phyloP scores from a whole-genome alignment of 2,797 vertebrate species.

The Dallia pectoralis region DNA sequence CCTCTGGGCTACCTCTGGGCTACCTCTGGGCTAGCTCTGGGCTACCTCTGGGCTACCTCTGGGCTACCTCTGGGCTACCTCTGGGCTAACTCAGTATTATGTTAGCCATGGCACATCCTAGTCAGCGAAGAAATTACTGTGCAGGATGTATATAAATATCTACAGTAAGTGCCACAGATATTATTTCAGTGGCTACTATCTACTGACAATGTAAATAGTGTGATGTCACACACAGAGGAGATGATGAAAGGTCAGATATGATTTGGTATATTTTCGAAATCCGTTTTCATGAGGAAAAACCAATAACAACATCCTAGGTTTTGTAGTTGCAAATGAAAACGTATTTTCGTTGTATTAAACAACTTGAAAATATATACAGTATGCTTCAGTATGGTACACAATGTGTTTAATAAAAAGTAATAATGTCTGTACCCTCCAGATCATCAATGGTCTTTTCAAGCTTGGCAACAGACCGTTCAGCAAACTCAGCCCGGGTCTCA shows the following conservation, averaged over 20 bases:
- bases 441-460: slow-evolving; percentile 99
- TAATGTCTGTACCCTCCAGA: slow-evolving; percentile 88
- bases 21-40: too few species aligned
- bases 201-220: slow-evolving; percentile 17
- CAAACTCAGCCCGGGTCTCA: slow-evolving; percentile 98
- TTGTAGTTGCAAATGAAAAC: background rate
- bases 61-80: too few species aligned
- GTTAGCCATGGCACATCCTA: background rate
- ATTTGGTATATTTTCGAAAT: background rate
- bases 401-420: slow-evolving; percentile 6
- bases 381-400: background rate
- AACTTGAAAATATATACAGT: background rate
- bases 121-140: slow-evolving; percentile 10
- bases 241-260: background rate
- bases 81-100: slow-evolving; percentile 5
- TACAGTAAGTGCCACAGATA: slow-evolving; percentile 1
- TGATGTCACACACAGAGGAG: slow-evolving; percentile 5
- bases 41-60: too few species aligned
- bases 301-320: too few species aligned
- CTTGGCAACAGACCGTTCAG: slow-evolving; percentile 97
- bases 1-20: too few species aligned
- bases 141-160: slow-evolving; percentile 21
- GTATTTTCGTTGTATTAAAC: background rate
- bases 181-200: slow-evolving; percentile 3
- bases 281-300: too few species aligned